Evolutionary conservation across 2,797 vertebrate genomes (phyloP).

Genomic region (Pseudochirops corinnae): DNA sequence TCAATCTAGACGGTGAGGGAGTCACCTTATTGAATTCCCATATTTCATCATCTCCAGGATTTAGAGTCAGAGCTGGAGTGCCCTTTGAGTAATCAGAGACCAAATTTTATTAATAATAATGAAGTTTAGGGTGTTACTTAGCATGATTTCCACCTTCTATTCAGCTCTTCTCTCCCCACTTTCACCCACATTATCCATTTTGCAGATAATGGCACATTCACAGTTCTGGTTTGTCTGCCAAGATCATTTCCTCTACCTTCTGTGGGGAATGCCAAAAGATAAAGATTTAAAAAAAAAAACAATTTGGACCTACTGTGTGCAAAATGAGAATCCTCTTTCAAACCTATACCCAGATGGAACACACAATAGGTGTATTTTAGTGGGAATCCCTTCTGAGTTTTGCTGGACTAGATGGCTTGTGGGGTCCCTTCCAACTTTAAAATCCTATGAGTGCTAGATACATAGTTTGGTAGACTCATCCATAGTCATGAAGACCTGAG

Average conservation of each 20-base stretch:
- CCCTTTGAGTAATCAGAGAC: slow-evolving; percentile 16
- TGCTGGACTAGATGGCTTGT: background rate
- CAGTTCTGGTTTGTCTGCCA: background rate
- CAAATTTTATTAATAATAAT: slow-evolving; percentile 17
- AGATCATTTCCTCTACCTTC: background rate
- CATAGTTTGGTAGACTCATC: background rate
- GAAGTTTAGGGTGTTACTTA: background rate
- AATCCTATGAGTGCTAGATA: background rate
- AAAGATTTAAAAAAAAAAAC: background rate
- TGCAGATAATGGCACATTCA: background rate
- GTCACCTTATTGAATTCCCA: slow-evolving; percentile 41
- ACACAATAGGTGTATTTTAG: background rate
- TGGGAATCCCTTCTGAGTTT: background rate
- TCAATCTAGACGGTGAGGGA: slow-evolving; percentile 71
- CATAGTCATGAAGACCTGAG: background rate
- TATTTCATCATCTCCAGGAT: background rate
- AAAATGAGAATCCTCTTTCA: background rate
- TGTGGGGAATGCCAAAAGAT: background rate
- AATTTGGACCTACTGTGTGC: background rate
- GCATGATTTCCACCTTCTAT: background rate
- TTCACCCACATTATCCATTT: background rate
- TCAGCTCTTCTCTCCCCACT: background rate
- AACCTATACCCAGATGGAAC: background rate
- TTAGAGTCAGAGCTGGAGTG: slow-evolving; percentile 20
- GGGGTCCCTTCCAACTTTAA: background rate